A percentile compares a stretch with the other conserved stretches of the same genome.
These are phyloP conservation scores for Dinomys branickii DNA, from an alignment of 2,113 vertebrate species.

Conservation along the genomic window DNA sequence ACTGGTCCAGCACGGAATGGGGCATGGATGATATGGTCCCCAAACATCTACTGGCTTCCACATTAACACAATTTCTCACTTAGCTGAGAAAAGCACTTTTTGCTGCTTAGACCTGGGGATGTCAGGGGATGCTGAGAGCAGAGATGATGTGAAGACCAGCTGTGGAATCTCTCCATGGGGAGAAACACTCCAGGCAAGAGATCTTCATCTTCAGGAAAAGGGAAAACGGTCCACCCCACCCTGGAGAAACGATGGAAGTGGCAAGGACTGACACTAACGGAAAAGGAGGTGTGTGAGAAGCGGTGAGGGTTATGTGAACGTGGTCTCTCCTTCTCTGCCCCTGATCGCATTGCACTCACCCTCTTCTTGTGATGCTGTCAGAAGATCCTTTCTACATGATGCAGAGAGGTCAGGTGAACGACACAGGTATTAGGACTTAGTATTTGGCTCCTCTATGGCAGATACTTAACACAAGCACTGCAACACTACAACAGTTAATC, in stretches of 20 bases:
- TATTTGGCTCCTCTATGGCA: no score
- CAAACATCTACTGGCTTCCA: neutral
- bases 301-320: no score
- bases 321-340: neutral
- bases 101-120: neutral
- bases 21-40: neutral
- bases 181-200: neutral
- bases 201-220: neutral
- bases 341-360: neutral
- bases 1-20: neutral
- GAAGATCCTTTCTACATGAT: neutral
- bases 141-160: neutral
- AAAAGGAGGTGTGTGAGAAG: neutral
- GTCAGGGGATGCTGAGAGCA: neutral
- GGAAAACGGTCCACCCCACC: neutral
- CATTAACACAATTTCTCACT: neutral
- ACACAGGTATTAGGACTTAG: neutral
- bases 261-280: rapidly evolving
- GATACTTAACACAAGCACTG: neutral
- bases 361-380: neutral
- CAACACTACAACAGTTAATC: neutral
- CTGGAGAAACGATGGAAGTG: neutral
- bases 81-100: neutral
- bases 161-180: neutral
- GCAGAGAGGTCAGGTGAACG: no score